Evolutionary conservation across 2,888 invertebrate species (phyloP).

Genomic region (Odontothrips loti): DNA sequence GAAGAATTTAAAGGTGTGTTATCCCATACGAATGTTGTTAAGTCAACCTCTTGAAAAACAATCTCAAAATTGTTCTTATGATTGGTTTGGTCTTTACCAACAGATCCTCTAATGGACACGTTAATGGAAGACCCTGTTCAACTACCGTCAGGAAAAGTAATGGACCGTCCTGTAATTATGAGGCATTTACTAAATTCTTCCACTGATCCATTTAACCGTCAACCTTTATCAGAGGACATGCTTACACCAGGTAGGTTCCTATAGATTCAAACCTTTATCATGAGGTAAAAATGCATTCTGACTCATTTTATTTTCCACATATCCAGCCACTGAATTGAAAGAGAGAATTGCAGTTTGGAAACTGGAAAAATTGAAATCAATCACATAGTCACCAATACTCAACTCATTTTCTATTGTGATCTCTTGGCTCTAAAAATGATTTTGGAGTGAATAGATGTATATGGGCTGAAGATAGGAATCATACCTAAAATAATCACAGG

Average conservation of each 20-base stretch:
- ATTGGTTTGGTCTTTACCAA: slow-evolving; percentile 32
- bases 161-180: slow-evolving; percentile 91
- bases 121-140: slow-evolving; percentile 93
- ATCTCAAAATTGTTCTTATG: not conserved
- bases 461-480: not conserved
- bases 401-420: not conserved
- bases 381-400: not conserved
- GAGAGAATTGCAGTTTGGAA: slow-evolving; percentile 84
- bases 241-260: slow-evolving; percentile 69
- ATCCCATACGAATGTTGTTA: slow-evolving; percentile 24
- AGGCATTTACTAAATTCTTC: slow-evolving; percentile 91
- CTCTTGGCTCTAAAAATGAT: not conserved
- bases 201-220: slow-evolving; percentile 97
- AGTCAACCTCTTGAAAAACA: not conserved
- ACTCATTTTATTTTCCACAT: slow-evolving; percentile 36
- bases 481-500: not conserved
- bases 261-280: slow-evolving; percentile 27
- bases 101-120: slow-evolving; percentile 94
- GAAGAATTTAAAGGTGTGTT: slow-evolving; percentile 77
- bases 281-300: not conserved
- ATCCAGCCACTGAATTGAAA: slow-evolving; percentile 76
- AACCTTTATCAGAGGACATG: slow-evolving; percentile 90
- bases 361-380: slow-evolving; percentile 58
- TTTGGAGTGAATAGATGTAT: not conserved
- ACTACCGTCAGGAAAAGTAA: slow-evolving; percentile 84